Evolutionary conservation across 2,797 vertebrate genomes (phyloP), one percentile per base, ranked within the genome.

Genomic region (Fringilla coelebs): DNA sequence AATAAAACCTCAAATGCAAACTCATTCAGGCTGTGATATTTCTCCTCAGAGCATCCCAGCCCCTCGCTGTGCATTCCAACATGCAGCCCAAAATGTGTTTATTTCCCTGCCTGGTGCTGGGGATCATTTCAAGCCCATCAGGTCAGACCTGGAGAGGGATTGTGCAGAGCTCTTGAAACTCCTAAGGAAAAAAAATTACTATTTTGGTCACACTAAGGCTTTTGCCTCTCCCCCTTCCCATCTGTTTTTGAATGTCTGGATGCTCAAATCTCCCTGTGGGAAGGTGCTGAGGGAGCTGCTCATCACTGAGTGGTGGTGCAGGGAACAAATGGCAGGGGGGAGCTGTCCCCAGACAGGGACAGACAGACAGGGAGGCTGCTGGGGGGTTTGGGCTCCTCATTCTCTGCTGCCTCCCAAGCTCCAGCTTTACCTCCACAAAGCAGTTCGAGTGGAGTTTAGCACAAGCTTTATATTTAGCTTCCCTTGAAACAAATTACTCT

Each of bases 231-330:
- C 90, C 85, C 84, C 91, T 91, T 94, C 60, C 91, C 93, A 97
- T 86, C 95, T 98, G 87, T 76, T 94, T 97, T 96, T 72, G 77
- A 94, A 80, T 90, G 95, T 82, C 82, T 96, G 85, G 83, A 78
- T 93, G 93, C 95, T 97, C 90, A 61, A 72, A 85, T 88, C 88
- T 92, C 76, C 63, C 74, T 67, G 96, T 94, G 72, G 85, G 78
- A 96, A 97, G 96, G 95, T 96, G 93, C 82, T 94, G 81, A 93
- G 93, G 92, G 86, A 91, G 93, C 88, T 94, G 89, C 61, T 92
- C 73, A 87, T 97, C 97, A 96, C 57, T 5, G 1, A 58, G 89
- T 74, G 63, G 58, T 96, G 93, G 93, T 61, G 87, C 93, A 95
- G 94, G 92, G 93, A 93, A 62, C 77, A 96, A 91, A 78, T 17